Evolutionary conservation across 2,113 vertebrate genomes (phyloP).

Genomic region (Pelobates fuscus): DNA sequence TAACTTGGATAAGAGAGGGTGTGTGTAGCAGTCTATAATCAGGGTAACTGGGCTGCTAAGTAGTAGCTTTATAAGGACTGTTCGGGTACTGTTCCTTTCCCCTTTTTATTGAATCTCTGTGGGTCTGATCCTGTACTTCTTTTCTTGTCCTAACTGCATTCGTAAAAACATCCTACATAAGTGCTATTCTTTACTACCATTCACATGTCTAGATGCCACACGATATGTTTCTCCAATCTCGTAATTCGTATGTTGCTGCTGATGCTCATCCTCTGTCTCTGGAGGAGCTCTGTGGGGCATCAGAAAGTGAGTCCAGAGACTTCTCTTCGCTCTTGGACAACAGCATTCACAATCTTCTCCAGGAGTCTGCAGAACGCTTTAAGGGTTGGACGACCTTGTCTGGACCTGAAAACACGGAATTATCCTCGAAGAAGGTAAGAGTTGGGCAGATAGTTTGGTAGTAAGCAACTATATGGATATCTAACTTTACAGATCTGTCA

Average conservation of each 20-base stretch:
- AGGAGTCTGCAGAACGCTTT: slow-evolving; percentile 73
- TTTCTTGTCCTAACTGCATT: too few species aligned
- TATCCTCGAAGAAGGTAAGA: slow-evolving; percentile 80
- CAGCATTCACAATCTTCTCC: slow-evolving; percentile 71
- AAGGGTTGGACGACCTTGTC: slow-evolving; percentile 73
- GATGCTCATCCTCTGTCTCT: slow-evolving; percentile 70
- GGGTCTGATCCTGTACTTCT: too few species aligned
- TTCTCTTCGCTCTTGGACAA: slow-evolving; percentile 71
- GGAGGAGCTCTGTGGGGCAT: slow-evolving; percentile 61
- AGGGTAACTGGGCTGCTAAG: too few species aligned
- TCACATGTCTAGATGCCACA: slow-evolving; percentile 68
- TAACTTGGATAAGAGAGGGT: too few species aligned
- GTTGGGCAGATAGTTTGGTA: too few species aligned
- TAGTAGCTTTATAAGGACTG: too few species aligned
- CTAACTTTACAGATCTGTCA: too few species aligned
- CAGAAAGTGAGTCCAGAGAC: slow-evolving; percentile 62
- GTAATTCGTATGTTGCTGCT: slow-evolving; percentile 73
- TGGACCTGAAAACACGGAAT: slow-evolving; percentile 73
- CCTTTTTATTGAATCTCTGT: too few species aligned
- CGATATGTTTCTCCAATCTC: slow-evolving; percentile 78
- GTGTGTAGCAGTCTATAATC: too few species aligned
- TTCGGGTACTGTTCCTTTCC: too few species aligned
- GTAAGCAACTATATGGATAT: too few species aligned
- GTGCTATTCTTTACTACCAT: not conserved
- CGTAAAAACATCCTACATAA: too few species aligned